Evolutionary conservation across 1,140 invertebrate species (phyloP).

Genomic region (Drosophila simulans): DNA sequence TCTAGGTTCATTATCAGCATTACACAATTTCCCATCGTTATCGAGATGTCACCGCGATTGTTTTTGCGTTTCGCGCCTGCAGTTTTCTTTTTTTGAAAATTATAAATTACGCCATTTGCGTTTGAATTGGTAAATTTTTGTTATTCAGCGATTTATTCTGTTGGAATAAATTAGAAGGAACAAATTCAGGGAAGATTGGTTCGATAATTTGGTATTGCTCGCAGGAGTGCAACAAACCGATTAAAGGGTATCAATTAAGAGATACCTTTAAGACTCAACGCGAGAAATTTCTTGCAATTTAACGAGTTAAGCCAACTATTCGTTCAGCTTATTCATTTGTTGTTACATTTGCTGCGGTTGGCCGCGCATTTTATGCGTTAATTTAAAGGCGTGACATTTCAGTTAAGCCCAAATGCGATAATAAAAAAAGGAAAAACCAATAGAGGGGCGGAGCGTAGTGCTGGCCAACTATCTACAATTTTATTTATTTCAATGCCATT

Average conservation of each 20-base stretch:
- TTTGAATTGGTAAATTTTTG: slow-evolving; percentile 14
- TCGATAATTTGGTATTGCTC: not conserved
- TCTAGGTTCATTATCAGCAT: slow-evolving; percentile 71
- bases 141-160: slow-evolving; percentile 21
- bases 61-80: not conserved
- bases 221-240: not conserved
- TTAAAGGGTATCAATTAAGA: slow-evolving; percentile 6
- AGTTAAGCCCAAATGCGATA: slow-evolving; percentile 60
- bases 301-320: slow-evolving; percentile 24
- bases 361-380: slow-evolving; percentile 62
- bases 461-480: slow-evolving; percentile 47
- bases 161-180: not conserved
- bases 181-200: too few species aligned
- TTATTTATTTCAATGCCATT: slow-evolving; percentile 63
- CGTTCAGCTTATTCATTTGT: slow-evolving; percentile 7
- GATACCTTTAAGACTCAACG: slow-evolving; percentile 3
- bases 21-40: slow-evolving; percentile 54
- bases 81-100: slow-evolving; percentile 31
- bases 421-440: slow-evolving; percentile 32
- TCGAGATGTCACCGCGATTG: not conserved
- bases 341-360: slow-evolving; percentile 62
- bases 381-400: slow-evolving; percentile 73
- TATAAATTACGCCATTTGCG: slow-evolving; percentile 39
- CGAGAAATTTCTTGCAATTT: not conserved
- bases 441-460: not conserved